These are phyloP conservation scores for Aleiodes testaceus DNA, from an alignment of 2,888 invertebrate genomes.

Conservation along the genomic window DNA sequence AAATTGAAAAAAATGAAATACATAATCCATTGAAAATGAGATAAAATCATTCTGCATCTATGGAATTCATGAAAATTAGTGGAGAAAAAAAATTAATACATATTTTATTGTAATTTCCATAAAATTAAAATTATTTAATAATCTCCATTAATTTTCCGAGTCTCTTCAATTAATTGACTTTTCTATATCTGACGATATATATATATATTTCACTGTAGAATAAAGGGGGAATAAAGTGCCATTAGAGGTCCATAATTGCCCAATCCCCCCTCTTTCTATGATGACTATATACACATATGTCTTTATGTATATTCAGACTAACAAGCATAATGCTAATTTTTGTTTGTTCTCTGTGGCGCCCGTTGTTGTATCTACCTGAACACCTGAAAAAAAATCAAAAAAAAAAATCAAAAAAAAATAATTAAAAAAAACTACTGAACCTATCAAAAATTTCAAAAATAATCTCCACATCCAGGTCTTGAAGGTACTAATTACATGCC, in stretches of 20 bases:
- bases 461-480: constrained; percentile 71
- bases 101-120: background rate
- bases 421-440: constrained; percentile 71
- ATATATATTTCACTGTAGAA: background rate
- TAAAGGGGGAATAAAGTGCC: background rate
- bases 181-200: constrained; percentile 32
- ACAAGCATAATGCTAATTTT: constrained; percentile 71
- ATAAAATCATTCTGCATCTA: constrained; percentile 1
- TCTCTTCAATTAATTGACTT: constrained; percentile 47
- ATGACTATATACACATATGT: constrained; percentile 1
- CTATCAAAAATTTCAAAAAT: constrained; percentile 71
- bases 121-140: background rate
- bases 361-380: constrained; percentile 72
- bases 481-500: constrained; percentile 71
- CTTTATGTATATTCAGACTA: constrained; percentile 57
- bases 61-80: constrained; percentile 42
- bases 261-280: too few species aligned
- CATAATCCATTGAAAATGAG: background rate
- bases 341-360: constrained; percentile 73
- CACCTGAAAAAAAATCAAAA: constrained; percentile 66
- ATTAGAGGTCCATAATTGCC: background rate
- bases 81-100: constrained; percentile 31
- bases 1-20: background rate
- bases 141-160: constrained; percentile 44
- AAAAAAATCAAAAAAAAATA: constrained; percentile 56